Evolutionary conservation across 1,140 invertebrate genomes (phyloP).

Genomic region (Drosophila obscura): DNA sequence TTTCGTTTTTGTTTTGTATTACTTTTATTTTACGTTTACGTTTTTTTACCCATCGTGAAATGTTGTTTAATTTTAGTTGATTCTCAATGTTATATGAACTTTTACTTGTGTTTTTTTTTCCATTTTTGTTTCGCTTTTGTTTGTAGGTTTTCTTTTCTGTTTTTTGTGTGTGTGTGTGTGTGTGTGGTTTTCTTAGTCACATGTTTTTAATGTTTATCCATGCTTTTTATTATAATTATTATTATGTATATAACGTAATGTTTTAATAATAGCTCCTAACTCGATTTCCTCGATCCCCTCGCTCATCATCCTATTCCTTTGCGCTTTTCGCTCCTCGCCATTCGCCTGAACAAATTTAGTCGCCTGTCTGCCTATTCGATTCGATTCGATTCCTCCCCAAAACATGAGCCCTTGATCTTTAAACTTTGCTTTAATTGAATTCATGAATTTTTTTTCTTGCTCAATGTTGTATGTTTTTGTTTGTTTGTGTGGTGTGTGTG

Average conservation of each 20-base stretch:
- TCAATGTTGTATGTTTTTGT: conserved; percentile 39
- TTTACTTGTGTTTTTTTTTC: conserved; percentile 20
- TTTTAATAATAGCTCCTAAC: conserved; percentile 60
- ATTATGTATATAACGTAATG: conserved; percentile 42
- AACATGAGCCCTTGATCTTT: conserved; percentile 65
- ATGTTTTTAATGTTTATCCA: conserved; percentile 46
- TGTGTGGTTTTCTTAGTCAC: conserved; percentile 41
- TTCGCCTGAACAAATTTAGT: conserved; percentile 46
- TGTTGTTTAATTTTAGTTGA: no score
- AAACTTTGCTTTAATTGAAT: conserved; percentile 59
- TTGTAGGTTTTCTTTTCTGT: conserved; percentile 40
- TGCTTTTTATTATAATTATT: conserved; percentile 24
- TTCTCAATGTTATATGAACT: no score
- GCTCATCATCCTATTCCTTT: conserved; percentile 18
- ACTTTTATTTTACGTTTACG: conserved; percentile 28
- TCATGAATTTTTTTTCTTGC: conserved; percentile 44
- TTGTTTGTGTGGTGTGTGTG: conserved; percentile 46
- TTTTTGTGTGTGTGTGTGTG: conserved; percentile 8
- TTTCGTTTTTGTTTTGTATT: no score
- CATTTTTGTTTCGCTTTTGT: conserved; percentile 13
- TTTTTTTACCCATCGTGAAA: conserved; percentile 50
- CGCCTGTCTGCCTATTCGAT: conserved; percentile 34
- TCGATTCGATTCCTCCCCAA: conserved; percentile 56
- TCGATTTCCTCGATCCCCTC: conserved; percentile 37
- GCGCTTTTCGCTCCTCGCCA: conserved; percentile 49